phyloP scores from a whole-genome alignment of 2,888 invertebrate genomes.

The Rotaria macrura region DNA sequence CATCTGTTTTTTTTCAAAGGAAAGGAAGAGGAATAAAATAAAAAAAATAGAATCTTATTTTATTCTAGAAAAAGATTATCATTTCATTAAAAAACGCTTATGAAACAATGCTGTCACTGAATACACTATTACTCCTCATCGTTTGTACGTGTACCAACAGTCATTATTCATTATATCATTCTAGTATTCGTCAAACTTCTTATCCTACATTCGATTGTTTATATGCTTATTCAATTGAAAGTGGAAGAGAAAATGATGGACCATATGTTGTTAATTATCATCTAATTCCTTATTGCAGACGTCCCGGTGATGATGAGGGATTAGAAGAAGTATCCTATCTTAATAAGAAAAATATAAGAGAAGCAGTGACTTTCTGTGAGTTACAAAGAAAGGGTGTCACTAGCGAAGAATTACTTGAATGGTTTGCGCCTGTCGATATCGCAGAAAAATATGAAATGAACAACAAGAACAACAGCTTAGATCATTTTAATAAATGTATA shows the following conservation, averaged over 20 bases:
- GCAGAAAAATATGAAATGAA: too few species aligned
- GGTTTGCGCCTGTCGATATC: not conserved
- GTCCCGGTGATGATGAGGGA: not conserved
- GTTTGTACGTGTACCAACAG: not conserved
- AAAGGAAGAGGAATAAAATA: too few species aligned
- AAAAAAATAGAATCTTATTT: too few species aligned
- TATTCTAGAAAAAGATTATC: too few species aligned
- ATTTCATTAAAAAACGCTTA: too few species aligned
- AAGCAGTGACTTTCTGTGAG: not conserved
- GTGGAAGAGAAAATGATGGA: not conserved
- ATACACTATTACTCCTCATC: too few species aligned
- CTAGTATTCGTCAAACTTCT: not conserved
- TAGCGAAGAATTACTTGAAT: not conserved
- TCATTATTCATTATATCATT: not conserved
- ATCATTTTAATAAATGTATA: not conserved
- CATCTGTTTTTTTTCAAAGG: too few species aligned
- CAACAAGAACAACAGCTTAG: too few species aligned
- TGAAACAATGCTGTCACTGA: too few species aligned
- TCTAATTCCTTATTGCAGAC: not conserved
- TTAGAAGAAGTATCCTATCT: too few species aligned
- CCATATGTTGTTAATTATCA: not conserved
- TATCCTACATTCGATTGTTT: not conserved
- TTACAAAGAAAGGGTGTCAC: not conserved
- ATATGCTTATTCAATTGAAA: not conserved
- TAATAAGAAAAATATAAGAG: not conserved